Evolutionary conservation across 2,113 vertebrate genomes (phyloP).

Genomic region (Macrotus californicus): DNA sequence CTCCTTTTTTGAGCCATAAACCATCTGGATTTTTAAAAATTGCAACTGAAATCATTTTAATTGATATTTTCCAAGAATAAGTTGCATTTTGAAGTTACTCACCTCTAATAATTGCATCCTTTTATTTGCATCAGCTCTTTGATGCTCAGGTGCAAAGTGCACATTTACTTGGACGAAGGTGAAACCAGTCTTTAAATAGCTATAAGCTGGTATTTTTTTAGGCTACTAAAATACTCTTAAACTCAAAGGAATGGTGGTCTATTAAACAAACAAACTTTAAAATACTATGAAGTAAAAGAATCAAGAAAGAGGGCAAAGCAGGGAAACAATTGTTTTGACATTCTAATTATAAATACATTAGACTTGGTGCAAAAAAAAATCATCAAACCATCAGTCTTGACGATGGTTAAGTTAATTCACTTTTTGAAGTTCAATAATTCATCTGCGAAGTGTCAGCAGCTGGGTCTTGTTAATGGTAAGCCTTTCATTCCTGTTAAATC

Average conservation of each 20-base stretch:
- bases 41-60: background rate
- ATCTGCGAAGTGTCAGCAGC: slow-evolving; percentile 82
- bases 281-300: slow-evolving; percentile 24
- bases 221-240: background rate
- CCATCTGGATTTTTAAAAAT: background rate
- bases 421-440: slow-evolving; percentile 86
- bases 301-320: background rate
- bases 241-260: slow-evolving; percentile 7
- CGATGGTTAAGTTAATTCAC: slow-evolving; percentile 85
- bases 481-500: slow-evolving; percentile 87
- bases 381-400: slow-evolving; percentile 80
- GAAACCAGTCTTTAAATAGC: background rate
- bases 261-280: slow-evolving; percentile 55
- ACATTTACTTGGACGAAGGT: background rate
- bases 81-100: background rate
- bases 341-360: slow-evolving; percentile 78
- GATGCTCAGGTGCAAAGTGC: background rate
- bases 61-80: background rate
- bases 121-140: background rate
- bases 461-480: slow-evolving; percentile 83
- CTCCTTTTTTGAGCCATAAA: background rate
- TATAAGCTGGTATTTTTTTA: background rate
- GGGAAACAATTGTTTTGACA: slow-evolving; percentile 67
- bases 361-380: slow-evolving; percentile 69
- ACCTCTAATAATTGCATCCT: background rate